Conservation (phyloP, 1,140 invertebrate species). For the Danaus plexippus region DNA sequence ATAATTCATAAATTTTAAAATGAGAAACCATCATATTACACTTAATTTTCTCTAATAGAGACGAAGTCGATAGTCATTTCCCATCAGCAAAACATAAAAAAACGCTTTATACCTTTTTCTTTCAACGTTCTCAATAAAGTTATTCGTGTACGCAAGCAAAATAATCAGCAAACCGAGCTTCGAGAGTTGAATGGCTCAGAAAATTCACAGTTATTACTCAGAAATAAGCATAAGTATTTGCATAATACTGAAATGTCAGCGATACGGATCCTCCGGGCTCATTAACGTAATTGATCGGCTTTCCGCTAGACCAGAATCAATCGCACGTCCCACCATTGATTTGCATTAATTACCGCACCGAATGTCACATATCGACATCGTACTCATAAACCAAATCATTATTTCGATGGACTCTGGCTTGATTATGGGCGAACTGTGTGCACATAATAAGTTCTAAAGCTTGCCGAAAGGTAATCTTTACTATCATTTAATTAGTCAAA, state of each 20-base stretch:
- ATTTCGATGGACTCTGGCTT: constrained; percentile 56
- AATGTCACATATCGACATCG: constrained; percentile 57
- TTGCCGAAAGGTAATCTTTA: background rate
- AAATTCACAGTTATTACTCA: constrained; percentile 26
- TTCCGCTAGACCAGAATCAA: constrained; percentile 64
- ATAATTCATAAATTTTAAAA: too few relatives aligned
- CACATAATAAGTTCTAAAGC: constrained; percentile 37
- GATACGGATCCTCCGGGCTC: constrained; percentile 58
- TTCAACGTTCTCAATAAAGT: constrained; percentile 1
- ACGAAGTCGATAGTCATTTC: background rate
- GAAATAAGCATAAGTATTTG: constrained; percentile 59
- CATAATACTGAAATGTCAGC: constrained; percentile 65
- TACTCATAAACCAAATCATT: constrained; percentile 56
- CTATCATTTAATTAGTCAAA: constrained; percentile 17
- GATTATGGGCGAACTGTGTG: constrained; percentile 38
- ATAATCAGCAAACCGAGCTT: constrained; percentile 32
- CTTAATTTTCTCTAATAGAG: too few relatives aligned
- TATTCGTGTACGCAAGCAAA: constrained; percentile 11
- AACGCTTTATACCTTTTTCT: background rate
- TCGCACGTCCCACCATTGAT: constrained; percentile 64
- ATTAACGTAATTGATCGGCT: constrained; percentile 71
- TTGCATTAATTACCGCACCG: constrained; percentile 65
- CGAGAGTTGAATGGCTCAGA: constrained; percentile 25
- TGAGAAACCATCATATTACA: too few relatives aligned
- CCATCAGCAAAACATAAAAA: background rate